A percentile compares a stretch with the other conserved stretches of the same genome.
phyloP scores from a whole-genome alignment of 2,888 invertebrate species.

The Dicroscelio sp. region DNA sequence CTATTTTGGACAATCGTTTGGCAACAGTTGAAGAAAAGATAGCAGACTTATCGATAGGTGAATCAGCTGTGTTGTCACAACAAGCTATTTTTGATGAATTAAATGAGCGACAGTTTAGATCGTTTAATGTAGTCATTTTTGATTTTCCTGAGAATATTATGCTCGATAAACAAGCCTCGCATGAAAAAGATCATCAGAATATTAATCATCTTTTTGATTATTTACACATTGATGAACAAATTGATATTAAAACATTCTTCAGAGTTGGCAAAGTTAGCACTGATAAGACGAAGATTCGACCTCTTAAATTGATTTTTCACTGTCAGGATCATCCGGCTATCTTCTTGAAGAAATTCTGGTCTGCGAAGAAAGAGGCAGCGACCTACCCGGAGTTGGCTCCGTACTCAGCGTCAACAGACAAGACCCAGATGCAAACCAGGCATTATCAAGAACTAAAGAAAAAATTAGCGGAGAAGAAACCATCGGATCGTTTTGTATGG shows the following conservation, averaged over 20 bases:
- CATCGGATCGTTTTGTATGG: background rate
- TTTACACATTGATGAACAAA: background rate
- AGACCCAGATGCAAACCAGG: background rate
- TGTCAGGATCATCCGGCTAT: background rate
- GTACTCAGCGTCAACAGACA: background rate
- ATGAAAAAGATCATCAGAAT: too few relatives aligned
- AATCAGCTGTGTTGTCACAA: too few relatives aligned
- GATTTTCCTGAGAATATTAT: too few relatives aligned
- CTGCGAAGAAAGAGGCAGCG: background rate
- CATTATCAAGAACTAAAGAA: background rate
- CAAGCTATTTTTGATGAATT: too few relatives aligned
- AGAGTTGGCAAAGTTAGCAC: background rate
- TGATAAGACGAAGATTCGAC: background rate
- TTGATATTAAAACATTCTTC: background rate
- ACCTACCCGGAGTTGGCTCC: background rate
- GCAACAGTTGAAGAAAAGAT: too few relatives aligned
- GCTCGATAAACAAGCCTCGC: too few relatives aligned
- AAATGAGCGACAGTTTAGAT: too few relatives aligned
- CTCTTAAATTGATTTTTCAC: background rate
- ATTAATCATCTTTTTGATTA: background rate
- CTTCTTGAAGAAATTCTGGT: slow-evolving; percentile 10
- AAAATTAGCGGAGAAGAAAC: background rate
- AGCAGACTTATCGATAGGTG: too few relatives aligned
- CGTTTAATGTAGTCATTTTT: too few relatives aligned
- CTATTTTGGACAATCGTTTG: too few relatives aligned